Evolutionary conservation across 2,888 invertebrate genomes (phyloP).

Genomic region (Dryobotodes eremita): DNA sequence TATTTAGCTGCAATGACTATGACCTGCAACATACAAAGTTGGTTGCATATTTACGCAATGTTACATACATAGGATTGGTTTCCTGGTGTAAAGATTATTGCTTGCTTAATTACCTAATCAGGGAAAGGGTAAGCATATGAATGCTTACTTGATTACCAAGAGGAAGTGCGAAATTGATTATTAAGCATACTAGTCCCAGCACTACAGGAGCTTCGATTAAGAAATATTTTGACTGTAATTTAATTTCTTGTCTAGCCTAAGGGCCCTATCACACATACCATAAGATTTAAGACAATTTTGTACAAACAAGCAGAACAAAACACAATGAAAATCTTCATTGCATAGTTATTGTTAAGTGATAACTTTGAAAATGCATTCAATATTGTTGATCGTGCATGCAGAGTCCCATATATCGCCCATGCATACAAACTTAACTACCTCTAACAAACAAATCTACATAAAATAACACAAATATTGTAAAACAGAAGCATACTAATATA

Average conservation of each 20-base stretch:
- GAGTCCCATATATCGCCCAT: background rate
- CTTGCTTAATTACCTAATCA: slow-evolving; percentile 23
- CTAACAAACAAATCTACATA: background rate
- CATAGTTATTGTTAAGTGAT: no score
- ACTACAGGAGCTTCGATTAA: background rate
- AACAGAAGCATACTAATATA: slow-evolving; percentile 5
- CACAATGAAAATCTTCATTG: no score
- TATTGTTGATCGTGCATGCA: background rate
- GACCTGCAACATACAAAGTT: slow-evolving; percentile 1
- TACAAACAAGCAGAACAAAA: no score
- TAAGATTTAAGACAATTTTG: no score
- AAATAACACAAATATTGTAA: no score
- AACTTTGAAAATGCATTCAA: background rate
- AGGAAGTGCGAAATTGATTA: slow-evolving; percentile 8
- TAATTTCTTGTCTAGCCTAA: no score
- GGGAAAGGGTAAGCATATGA: slow-evolving; percentile 27
- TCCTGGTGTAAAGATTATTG: slow-evolving; percentile 34
- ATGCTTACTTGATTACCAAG: background rate
- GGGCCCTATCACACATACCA: no score
- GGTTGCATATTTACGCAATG: slow-evolving; percentile 26
- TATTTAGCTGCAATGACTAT: background rate
- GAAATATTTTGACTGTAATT: background rate
- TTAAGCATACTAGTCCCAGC: background rate
- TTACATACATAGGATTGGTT: slow-evolving; percentile 26
- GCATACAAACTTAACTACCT: background rate